These are phyloP conservation scores for Macaria notata DNA, from an alignment of 2,888 invertebrate genomes.

Conservation along the genomic window DNA sequence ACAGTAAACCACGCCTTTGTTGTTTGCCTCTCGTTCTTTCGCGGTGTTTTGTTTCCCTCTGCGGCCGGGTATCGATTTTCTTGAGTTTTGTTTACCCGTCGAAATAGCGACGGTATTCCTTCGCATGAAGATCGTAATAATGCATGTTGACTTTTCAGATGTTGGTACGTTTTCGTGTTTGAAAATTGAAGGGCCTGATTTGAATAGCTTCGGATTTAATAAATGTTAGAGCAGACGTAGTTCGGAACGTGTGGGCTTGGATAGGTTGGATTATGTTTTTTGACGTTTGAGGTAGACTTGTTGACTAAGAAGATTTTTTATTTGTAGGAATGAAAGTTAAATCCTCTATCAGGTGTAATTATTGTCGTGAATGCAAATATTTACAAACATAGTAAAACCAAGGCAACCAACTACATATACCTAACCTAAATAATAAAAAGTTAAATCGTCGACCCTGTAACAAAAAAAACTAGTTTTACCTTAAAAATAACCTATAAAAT, in stretches of 20 bases:
- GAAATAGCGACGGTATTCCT: constrained; percentile 59
- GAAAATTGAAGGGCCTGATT: constrained; percentile 9
- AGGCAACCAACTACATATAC: too few relatives aligned
- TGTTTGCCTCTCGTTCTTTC: constrained; percentile 50
- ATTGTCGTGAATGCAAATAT: too few relatives aligned
- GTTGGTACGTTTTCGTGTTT: constrained; percentile 7
- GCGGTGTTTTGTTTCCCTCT: constrained; percentile 42
- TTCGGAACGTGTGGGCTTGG: not conserved
- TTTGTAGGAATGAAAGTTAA: too few relatives aligned
- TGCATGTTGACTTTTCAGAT: constrained; percentile 49
- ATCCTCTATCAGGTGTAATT: too few relatives aligned
- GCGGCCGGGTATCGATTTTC: constrained; percentile 64
- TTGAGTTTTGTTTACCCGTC: constrained; percentile 66
- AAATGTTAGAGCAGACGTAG: constrained; percentile 3
- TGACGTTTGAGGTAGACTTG: not conserved
- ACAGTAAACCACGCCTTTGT: constrained; percentile 65
- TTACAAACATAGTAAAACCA: too few relatives aligned
- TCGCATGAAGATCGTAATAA: constrained; percentile 52
- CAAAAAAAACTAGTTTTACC: too few relatives aligned
- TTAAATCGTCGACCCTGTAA: too few relatives aligned
- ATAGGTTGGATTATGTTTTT: not conserved
- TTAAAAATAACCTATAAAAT: too few relatives aligned
- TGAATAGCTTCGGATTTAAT: not conserved
- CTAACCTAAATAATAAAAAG: too few relatives aligned
- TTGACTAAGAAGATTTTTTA: too few relatives aligned